A percentile compares a stretch with the other conserved stretches of the same genome.
Evolutionary conservation across 1,140 invertebrate genomes (phyloP).

Genomic region (Apis dorsata): DNA sequence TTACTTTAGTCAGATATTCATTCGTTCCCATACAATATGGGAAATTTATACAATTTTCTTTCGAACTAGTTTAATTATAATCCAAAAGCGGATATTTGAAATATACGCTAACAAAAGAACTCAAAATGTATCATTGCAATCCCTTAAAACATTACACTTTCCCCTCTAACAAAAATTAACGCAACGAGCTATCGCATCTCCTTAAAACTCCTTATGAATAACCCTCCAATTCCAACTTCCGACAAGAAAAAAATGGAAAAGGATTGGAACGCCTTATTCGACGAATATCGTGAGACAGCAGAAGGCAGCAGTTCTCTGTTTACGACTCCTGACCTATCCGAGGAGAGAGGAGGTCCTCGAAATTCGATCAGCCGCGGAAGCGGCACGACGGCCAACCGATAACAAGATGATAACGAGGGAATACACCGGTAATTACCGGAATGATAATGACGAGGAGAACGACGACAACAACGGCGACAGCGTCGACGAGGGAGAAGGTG

Average conservation of each 20-base stretch:
- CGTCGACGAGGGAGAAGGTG: conserved; percentile 17
- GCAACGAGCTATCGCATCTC: too few species aligned
- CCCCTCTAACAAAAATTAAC: too few species aligned
- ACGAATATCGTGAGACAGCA: conserved; percentile 9
- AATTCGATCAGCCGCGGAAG: conserved; percentile 61
- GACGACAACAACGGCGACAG: conserved; percentile 46
- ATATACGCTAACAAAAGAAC: too few species aligned
- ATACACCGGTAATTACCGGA: conserved; percentile 76
- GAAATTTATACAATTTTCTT: too few species aligned
- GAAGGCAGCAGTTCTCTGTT: neutral
- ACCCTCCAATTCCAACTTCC: neutral
- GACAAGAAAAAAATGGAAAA: neutral
- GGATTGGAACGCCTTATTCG: too few species aligned
- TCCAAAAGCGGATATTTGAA: too few species aligned
- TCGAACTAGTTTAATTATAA: too few species aligned
- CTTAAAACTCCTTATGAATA: too few species aligned
- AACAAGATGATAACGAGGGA: conserved; percentile 77
- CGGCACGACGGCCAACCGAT: conserved; percentile 67
- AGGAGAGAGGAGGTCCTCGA: conserved; percentile 14
- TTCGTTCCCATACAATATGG: too few species aligned
- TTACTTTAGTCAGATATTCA: too few species aligned
- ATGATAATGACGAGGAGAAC: conserved; percentile 76
- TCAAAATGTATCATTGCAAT: too few species aligned
- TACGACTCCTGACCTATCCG: conserved; percentile 3
- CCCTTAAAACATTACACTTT: too few species aligned